phyloP scores from a whole-genome alignment of 2,888 invertebrate species.

The Pyrrhia umbra region DNA sequence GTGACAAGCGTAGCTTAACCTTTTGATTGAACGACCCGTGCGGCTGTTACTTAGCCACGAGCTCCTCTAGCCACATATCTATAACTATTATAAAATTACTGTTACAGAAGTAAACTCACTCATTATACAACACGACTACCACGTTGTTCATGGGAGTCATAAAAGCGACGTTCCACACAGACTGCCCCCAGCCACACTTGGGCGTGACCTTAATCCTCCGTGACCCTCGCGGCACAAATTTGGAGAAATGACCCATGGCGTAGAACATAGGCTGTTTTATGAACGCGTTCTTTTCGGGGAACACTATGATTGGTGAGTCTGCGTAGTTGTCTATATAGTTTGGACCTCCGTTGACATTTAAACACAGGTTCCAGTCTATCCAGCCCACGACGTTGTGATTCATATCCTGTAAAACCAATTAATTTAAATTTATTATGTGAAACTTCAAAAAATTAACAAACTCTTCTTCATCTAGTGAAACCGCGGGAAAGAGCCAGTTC shows the following conservation, averaged over 20 bases:
- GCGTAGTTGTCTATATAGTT: constrained; percentile 94
- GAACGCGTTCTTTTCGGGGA: constrained; percentile 91
- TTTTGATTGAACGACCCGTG: no score
- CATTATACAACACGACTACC: constrained; percentile 79
- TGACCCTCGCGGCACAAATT: constrained; percentile 46
- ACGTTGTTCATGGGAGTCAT: constrained; percentile 75
- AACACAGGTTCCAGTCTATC: constrained; percentile 97
- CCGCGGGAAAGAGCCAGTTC: no score
- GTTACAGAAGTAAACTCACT: constrained; percentile 69
- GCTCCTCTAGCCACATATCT: no score
- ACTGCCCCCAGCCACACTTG: constrained; percentile 13
- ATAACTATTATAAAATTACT: no score
- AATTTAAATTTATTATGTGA: neutral
- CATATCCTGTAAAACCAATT: constrained; percentile 89
- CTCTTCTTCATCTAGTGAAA: no score
- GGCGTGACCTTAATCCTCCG: constrained; percentile 24
- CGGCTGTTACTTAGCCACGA: no score
- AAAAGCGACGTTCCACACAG: constrained; percentile 61
- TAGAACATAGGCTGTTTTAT: constrained; percentile 98
- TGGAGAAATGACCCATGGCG: constrained; percentile 95
- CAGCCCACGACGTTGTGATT: constrained; percentile 94
- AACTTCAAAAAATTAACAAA: no score
- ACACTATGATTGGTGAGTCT: constrained; percentile 93
- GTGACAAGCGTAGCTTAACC: no score
- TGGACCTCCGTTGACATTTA: constrained; percentile 94